These are phyloP conservation scores for Azemiops feae DNA, from an alignment of 2,113 vertebrate genomes.

Conservation along the genomic window DNA sequence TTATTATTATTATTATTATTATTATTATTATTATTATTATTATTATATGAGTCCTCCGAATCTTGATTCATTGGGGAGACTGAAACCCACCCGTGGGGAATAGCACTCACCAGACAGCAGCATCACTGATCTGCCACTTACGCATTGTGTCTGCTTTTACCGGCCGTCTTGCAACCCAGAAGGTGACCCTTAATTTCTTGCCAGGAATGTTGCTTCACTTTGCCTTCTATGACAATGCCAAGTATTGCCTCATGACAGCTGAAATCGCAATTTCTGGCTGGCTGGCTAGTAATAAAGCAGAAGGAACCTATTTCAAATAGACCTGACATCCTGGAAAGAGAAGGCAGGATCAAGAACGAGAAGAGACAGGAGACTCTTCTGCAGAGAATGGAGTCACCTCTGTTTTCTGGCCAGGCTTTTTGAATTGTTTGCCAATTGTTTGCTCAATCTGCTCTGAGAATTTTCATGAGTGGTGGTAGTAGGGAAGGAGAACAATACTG, in stretches of 20 bases:
- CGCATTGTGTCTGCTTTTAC: background rate
- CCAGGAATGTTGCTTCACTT: background rate
- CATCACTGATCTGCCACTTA: background rate
- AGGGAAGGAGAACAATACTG: background rate
- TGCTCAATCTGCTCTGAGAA: background rate
- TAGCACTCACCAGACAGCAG: background rate
- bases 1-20: no score
- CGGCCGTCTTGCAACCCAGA: background rate
- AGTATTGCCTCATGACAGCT: background rate
- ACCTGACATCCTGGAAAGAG: background rate
- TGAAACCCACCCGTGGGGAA: background rate
- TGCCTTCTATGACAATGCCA: background rate
- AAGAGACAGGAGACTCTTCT: background rate
- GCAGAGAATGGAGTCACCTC: background rate
- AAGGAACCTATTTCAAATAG: background rate
- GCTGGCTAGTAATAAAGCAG: background rate
- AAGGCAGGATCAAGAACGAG: background rate
- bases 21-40: no score
- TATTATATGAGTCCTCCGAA: no score
- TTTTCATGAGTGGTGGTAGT: background rate
- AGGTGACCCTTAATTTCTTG: background rate
- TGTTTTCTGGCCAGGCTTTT: background rate
- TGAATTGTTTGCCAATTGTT: background rate
- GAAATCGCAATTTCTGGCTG: background rate
- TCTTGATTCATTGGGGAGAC: background rate